Percentiles rank a stretch among this genome's conserved stretches.
phyloP scores from a whole-genome alignment of 2,888 invertebrate species.

The Tenthredo scrophulariae region DNA sequence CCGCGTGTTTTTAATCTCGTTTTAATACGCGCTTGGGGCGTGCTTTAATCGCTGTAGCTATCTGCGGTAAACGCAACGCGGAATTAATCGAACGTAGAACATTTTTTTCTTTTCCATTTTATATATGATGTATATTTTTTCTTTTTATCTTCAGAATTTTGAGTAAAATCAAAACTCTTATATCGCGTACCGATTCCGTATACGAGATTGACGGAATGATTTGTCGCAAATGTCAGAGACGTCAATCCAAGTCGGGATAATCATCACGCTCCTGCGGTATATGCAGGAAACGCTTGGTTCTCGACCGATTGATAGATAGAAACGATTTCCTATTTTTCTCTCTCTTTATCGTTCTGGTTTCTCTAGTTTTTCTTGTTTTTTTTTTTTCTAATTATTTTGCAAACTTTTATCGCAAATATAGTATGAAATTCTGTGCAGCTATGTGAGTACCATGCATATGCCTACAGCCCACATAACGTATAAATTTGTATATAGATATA shows the following conservation, averaged over 20 bases:
- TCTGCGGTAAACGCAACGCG: constrained; percentile 17
- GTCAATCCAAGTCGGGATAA: not conserved
- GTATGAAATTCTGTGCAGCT: not conserved
- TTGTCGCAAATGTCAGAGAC: not conserved
- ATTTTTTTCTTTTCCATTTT: not conserved
- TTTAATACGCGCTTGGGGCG: constrained; percentile 40
- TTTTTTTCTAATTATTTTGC: not conserved
- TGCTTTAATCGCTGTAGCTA: constrained; percentile 31
- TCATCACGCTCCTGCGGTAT: not conserved
- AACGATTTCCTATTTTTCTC: not conserved
- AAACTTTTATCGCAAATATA: not conserved
- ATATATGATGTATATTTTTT: not conserved
- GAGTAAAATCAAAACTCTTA: not conserved
- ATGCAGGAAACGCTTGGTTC: not conserved
- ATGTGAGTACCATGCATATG: not conserved
- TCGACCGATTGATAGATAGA: not conserved
- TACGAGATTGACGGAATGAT: not conserved
- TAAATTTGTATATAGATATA: constrained; percentile 2
- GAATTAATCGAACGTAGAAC: constrained; percentile 14
- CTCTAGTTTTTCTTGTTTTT: not conserved
- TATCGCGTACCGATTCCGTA: not conserved
- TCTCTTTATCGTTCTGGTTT: not conserved
- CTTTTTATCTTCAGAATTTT: not conserved
- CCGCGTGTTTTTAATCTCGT: constrained; percentile 44
- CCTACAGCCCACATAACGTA: not conserved